These are phyloP conservation scores for Scolanthus callimorphus DNA, from an alignment of 92 coral and sea anemone genomes.

Conservation along the genomic window DNA sequence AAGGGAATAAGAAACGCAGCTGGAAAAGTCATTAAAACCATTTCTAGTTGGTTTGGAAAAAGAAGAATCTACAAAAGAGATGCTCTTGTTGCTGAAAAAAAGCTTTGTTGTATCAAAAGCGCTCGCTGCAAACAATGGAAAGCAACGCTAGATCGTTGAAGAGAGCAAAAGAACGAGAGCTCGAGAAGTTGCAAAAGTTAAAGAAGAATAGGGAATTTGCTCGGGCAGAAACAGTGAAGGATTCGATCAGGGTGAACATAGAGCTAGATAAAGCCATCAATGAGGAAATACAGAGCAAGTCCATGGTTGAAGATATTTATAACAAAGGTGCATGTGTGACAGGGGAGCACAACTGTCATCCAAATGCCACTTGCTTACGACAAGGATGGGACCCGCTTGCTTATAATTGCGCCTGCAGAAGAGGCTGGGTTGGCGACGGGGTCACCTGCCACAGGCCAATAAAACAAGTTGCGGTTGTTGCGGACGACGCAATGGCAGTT, in stretches of 20 bases:
- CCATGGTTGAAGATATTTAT: slow-evolving; percentile 26
- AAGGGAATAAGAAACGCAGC: too few relatives aligned
- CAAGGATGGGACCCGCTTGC: slow-evolving; percentile 42
- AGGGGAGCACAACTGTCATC: slow-evolving; percentile 60
- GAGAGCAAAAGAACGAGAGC: slow-evolving; percentile 31
- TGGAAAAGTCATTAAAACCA: too few relatives aligned
- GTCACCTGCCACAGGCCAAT: slow-evolving; percentile 42
- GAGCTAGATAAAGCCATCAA: slow-evolving; percentile 21
- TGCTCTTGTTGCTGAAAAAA: too few relatives aligned
- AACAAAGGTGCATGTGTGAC: slow-evolving; percentile 45
- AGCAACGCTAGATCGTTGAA: slow-evolving; percentile 11
- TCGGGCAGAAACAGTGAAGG: too few relatives aligned
- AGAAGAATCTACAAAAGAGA: too few relatives aligned
- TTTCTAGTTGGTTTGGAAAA: too few relatives aligned
- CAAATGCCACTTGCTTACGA: slow-evolving; percentile 55
- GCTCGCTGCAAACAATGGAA: neutral
- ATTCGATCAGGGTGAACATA: too few relatives aligned
- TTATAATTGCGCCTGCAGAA: slow-evolving; percentile 41
- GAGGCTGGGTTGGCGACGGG: slow-evolving; percentile 57
- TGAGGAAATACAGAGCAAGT: slow-evolving; percentile 18
- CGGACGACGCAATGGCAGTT: slow-evolving; percentile 48
- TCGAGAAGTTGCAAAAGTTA: too few relatives aligned
- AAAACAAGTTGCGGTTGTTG: slow-evolving; percentile 36
- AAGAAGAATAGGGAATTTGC: too few relatives aligned
- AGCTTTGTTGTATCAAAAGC: too few relatives aligned